Percentiles rank a stretch among this genome's conserved stretches.
Evolutionary conservation across 2,888 invertebrate genomes (phyloP).

Genomic region (Prenolepis imparis): DNA sequence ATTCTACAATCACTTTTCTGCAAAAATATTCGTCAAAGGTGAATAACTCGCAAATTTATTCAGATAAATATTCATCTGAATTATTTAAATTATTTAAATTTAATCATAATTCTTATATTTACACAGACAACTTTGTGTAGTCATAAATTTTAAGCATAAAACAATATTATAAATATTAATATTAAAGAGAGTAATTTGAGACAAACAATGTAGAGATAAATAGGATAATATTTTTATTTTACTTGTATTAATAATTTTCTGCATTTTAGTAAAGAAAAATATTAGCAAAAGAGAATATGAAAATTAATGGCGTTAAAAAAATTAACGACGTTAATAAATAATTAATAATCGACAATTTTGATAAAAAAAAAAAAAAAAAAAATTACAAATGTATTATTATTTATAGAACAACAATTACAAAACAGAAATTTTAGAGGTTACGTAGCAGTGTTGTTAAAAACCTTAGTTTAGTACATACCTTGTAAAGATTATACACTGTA

Average conservation of each 20-base stretch:
- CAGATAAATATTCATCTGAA: neutral
- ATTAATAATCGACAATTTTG: neutral
- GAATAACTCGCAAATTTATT: neutral
- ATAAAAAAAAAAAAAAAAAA: too few relatives aligned
- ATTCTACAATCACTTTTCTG: neutral
- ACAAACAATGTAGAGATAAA: neutral
- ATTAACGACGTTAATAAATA: neutral
- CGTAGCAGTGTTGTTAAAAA: neutral
- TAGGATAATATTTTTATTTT: neutral
- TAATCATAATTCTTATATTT: too few relatives aligned
- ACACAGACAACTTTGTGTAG: too few relatives aligned
- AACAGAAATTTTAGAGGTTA: too few relatives aligned
- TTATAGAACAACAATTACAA: neutral
- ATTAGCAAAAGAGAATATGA: neutral
- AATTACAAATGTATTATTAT: neutral
- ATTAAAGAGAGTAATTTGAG: neutral
- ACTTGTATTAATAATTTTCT: neutral
- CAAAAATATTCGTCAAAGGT: neutral
- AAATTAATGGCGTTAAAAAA: neutral
- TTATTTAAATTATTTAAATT: too few relatives aligned
- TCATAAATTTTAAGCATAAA: neutral
- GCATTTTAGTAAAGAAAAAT: neutral
- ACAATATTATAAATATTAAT: neutral
- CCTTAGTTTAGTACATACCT: slow-evolving; percentile 87
- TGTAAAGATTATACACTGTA: slow-evolving; percentile 99